Conservation (phyloP, 2,888 invertebrate genomes). For the Prostheceraeus crozeri region DNA sequence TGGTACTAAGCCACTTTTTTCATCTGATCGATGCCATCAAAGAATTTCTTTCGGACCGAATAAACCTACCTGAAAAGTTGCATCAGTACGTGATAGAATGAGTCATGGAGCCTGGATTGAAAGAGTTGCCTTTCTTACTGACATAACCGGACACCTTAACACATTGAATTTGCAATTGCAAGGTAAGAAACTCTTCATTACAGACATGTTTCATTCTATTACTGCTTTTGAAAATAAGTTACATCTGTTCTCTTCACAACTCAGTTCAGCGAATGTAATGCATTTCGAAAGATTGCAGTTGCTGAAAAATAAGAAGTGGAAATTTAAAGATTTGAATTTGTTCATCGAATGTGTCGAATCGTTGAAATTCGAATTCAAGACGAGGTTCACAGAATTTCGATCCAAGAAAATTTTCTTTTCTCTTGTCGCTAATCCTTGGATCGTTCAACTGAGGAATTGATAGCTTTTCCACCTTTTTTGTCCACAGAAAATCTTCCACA, state of each 20-base stretch:
- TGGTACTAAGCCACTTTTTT: slow-evolving; percentile 5
- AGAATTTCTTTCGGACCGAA: slow-evolving; percentile 1
- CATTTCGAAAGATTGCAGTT: not conserved
- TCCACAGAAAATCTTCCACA: not conserved
- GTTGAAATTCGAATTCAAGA: too few species aligned
- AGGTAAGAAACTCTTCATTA: slow-evolving; percentile 12
- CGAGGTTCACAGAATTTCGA: too few species aligned
- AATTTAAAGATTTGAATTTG: too few species aligned
- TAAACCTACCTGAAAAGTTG: not conserved
- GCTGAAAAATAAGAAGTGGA: too few species aligned
- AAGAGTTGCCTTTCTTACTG: slow-evolving; percentile 9
- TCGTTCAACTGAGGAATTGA: too few species aligned
- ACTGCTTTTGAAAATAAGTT: not conserved
- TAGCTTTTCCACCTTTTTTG: too few species aligned
- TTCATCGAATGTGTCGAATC: too few species aligned
- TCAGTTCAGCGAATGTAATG: not conserved
- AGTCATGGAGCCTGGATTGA: slow-evolving; percentile 18
- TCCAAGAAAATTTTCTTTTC: too few species aligned
- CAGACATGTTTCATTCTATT: too few species aligned
- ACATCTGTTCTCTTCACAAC: not conserved
- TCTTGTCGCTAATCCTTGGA: too few species aligned
- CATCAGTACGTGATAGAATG: too few species aligned
- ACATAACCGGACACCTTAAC: slow-evolving; percentile 5
- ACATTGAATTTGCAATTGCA: slow-evolving; percentile 6
- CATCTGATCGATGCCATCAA: slow-evolving; percentile 13